Conservation (phyloP, 2,113 vertebrate species). For the Oreochromis tanganicae region DNA sequence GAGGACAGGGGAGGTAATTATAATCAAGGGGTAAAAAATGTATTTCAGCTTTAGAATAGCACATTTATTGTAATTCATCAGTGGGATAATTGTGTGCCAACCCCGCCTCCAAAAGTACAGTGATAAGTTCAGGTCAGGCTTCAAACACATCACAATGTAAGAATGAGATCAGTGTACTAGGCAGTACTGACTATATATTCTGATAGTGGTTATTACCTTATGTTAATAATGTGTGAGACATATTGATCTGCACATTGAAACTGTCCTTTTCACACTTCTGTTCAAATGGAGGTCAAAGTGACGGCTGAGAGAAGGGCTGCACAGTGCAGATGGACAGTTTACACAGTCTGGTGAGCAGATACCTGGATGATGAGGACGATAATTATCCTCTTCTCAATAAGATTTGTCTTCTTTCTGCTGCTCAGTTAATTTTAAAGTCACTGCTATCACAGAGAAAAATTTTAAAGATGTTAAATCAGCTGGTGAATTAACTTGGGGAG, state of each 20-base stretch:
- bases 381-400: neutral
- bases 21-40: neutral
- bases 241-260: constrained; percentile 10
- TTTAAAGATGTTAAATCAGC: neutral
- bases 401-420: neutral
- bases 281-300: constrained; percentile 8
- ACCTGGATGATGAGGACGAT: neutral
- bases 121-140: neutral
- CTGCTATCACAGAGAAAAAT: neutral
- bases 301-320: neutral
- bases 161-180: neutral
- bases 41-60: neutral
- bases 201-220: neutral
- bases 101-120: neutral
- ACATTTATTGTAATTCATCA: neutral
- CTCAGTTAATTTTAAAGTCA: neutral
- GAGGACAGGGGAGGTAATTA: neutral
- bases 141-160: neutral
- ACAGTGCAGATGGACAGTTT: neutral
- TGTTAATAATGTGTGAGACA: neutral
- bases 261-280: neutral
- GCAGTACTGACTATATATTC: neutral
- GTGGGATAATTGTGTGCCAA: neutral
- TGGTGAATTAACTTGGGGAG: neutral
- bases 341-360: neutral